phyloP scores from a whole-genome alignment of 2,113 vertebrate species.

The Hippocampus abdominalis region DNA sequence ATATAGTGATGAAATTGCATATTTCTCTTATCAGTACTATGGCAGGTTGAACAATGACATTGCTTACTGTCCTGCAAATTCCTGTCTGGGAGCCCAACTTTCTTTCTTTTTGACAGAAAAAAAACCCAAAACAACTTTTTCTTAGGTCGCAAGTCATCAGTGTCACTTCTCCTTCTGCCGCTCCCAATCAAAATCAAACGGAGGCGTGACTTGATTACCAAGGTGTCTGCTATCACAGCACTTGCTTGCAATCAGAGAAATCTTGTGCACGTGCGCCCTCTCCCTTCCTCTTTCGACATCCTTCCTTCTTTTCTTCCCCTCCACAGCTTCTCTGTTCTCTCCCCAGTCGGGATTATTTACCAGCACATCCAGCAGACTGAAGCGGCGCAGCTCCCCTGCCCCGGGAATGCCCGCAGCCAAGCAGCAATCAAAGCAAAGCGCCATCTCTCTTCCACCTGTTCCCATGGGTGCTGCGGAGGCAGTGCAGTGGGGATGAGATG shows the following conservation, averaged over 20 bases:
- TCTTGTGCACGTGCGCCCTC: neutral
- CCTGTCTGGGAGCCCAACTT: neutral
- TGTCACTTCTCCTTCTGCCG: neutral
- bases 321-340: conserved; percentile 53
- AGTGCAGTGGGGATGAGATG: conserved; percentile 30
- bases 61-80: neutral
- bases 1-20: neutral
- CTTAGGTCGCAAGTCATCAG: neutral
- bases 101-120: neutral
- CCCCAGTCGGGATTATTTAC: conserved; percentile 75
- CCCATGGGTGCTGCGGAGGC: conserved; percentile 48
- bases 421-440: conserved; percentile 70
- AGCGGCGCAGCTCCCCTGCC: conserved; percentile 59
- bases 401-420: conserved; percentile 69
- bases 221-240: neutral
- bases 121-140: neutral
- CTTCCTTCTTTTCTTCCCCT: conserved; percentile 37
- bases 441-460: conserved; percentile 64
- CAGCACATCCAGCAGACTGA: conserved; percentile 59
- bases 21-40: neutral
- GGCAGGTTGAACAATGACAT: neutral
- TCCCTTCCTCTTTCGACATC: neutral
- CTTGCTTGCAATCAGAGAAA: neutral
- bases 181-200: conserved; percentile 1
- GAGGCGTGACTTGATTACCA: neutral